phyloP scores from a whole-genome alignment of 2,797 vertebrate species.

The Galago senegalensis region DNA sequence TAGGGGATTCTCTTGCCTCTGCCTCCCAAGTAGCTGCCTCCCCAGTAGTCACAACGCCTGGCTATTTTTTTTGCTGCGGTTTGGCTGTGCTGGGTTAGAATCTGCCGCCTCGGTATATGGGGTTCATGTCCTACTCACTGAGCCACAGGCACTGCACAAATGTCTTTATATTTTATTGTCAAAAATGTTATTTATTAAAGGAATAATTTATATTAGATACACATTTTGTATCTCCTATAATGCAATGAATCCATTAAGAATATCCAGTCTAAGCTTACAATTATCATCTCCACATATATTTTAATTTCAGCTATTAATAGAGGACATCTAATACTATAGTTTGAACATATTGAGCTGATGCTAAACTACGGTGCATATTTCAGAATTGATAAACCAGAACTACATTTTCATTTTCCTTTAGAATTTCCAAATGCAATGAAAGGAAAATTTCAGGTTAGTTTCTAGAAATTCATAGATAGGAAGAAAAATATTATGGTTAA shows the following conservation, averaged over 20 bases:
- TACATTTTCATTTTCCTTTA: not conserved
- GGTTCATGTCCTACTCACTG: too few species aligned
- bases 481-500: not conserved
- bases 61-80: too few species aligned
- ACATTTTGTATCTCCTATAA: not conserved
- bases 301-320: not conserved
- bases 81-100: too few species aligned
- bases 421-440: not conserved
- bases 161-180: not conserved
- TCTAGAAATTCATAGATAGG: not conserved
- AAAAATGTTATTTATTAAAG: not conserved
- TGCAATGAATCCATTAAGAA: not conserved
- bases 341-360: too few species aligned
- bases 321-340: not conserved
- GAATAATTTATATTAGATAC: not conserved
- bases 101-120: too few species aligned
- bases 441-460: not conserved
- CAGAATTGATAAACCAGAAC: not conserved
- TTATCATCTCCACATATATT: not conserved
- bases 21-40: too few species aligned
- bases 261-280: not conserved
- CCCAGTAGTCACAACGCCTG: too few species aligned
- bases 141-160: not conserved
- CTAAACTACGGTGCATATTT: not conserved
- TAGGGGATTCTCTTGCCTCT: too few species aligned